Conservation (phyloP, 2,888 invertebrate genomes). For the Saturnia japonica region DNA sequence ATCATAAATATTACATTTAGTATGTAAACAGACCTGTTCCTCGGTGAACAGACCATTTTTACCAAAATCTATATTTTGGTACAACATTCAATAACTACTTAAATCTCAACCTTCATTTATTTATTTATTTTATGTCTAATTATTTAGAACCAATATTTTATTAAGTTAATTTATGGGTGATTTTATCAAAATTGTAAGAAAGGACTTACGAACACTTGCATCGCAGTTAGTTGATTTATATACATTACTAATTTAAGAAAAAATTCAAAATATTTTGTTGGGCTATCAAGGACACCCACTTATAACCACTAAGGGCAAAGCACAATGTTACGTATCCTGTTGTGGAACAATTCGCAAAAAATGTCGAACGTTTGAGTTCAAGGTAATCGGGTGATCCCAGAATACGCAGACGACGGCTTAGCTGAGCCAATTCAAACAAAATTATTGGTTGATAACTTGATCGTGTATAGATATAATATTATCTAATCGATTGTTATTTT, state of each 20-base stretch:
- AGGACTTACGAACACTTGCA: not conserved
- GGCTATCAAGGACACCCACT: conserved; percentile 63
- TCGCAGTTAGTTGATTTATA: not conserved
- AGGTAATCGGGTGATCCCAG: conserved; percentile 74
- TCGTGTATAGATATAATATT: conserved; percentile 23
- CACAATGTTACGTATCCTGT: conserved; percentile 68
- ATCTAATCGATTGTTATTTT: conserved; percentile 19
- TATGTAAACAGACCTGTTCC: conserved; percentile 23
- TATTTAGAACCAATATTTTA: not conserved
- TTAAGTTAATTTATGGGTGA: not conserved
- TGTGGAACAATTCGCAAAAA: conserved; percentile 70
- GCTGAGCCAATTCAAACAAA: conserved; percentile 39
- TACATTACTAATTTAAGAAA: conserved; percentile 9
- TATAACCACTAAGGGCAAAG: conserved; percentile 61
- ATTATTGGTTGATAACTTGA: conserved; percentile 28
- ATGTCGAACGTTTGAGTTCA: conserved; percentile 75
- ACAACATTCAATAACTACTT: too few relatives aligned
- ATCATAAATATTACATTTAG: conserved; percentile 31
- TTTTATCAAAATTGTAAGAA: not conserved
- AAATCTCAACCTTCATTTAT: not conserved
- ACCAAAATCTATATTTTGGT: not conserved
- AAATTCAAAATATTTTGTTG: conserved; percentile 13
- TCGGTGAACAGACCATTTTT: too few relatives aligned
- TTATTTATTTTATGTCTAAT: not conserved
- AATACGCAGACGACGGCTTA: conserved; percentile 25